Conservation (phyloP, 2,888 invertebrate species). For the Amphipoea oculea region DNA sequence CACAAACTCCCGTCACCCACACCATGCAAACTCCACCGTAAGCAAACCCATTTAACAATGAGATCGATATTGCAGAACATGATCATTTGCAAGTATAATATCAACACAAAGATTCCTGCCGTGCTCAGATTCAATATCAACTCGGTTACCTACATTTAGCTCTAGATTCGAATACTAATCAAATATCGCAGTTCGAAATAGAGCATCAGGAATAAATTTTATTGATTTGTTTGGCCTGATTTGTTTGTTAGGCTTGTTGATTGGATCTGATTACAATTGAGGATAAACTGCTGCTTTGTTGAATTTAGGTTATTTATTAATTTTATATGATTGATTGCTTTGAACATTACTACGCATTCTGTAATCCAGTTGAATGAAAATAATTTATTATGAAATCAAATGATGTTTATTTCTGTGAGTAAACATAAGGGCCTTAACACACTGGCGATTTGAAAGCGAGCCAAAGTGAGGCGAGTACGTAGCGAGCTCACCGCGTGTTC, state of each 20-base stretch:
- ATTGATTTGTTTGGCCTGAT: neutral
- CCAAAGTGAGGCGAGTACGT: no score
- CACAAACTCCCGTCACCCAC: no score
- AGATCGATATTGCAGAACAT: neutral
- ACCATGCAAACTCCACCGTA: neutral
- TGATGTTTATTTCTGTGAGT: neutral
- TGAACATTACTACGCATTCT: no score
- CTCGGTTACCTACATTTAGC: slow-evolving; percentile 10
- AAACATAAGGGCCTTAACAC: no score
- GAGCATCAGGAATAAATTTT: slow-evolving; percentile 18
- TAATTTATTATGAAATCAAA: neutral
- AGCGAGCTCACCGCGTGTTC: no score
- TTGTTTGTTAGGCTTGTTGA: neutral
- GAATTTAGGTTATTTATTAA: neutral
- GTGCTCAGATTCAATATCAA: slow-evolving; percentile 1
- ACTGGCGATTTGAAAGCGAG: no score
- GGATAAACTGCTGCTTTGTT: neutral
- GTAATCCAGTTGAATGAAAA: neutral
- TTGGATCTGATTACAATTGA: neutral
- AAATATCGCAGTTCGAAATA: slow-evolving; percentile 2
- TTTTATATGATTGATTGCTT: neutral
- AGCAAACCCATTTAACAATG: neutral
- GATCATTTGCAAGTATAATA: slow-evolving; percentile 30
- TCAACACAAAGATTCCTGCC: neutral
- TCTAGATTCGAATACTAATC: slow-evolving; percentile 20